Conservation (phyloP, 1,140 invertebrate species). For the Zaprionus gabonicus region DNA sequence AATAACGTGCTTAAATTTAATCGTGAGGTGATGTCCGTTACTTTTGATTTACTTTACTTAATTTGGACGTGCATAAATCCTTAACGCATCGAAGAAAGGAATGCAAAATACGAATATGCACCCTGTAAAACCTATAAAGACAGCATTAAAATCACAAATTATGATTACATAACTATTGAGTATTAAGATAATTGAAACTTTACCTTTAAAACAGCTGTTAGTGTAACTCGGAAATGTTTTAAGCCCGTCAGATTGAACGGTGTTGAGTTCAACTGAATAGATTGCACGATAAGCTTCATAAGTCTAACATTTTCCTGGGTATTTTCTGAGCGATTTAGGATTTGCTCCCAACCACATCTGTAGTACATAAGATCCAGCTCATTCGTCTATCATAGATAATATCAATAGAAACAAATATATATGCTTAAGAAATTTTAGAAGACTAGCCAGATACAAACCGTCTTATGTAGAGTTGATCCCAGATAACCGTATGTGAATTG, state of each 20-base stretch:
- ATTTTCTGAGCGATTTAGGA: constrained; percentile 32
- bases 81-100: constrained; percentile 16
- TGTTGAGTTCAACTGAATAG: constrained; percentile 44
- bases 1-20: background rate
- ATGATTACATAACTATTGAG: background rate
- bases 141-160: background rate
- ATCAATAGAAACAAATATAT: too few species aligned
- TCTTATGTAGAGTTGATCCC: constrained; percentile 22
- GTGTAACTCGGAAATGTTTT: constrained; percentile 42
- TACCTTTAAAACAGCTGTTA: constrained; percentile 32
- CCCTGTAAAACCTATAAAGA: constrained; percentile 26
- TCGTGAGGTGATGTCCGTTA: background rate
- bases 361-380: constrained; percentile 40
- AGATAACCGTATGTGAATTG: constrained; percentile 20
- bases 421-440: too few species aligned
- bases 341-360: constrained; percentile 34
- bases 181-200: background rate
- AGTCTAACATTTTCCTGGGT: constrained; percentile 36
- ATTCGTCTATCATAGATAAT: constrained; percentile 31
- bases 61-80: background rate
- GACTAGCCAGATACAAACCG: background rate
- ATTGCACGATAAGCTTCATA: constrained; percentile 42
- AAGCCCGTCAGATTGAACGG: constrained; percentile 40
- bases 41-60: background rate
- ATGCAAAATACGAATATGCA: constrained; percentile 35